phyloP scores from a whole-genome alignment of 2,113 vertebrate species.

The Coracopsis vasa region DNA sequence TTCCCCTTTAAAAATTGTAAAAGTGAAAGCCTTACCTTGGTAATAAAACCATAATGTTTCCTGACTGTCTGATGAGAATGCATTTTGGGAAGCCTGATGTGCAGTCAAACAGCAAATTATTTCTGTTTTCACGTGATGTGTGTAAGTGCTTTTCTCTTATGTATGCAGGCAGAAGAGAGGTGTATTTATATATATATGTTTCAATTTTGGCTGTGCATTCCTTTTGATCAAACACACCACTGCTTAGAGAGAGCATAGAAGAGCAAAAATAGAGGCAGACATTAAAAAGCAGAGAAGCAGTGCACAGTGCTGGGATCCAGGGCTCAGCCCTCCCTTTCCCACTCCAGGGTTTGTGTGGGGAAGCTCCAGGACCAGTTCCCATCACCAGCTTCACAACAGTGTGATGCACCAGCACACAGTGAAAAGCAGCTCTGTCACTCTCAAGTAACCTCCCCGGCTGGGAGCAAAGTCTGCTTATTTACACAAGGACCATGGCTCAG shows the following conservation, averaged over 20 bases:
- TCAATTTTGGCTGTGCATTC: background rate
- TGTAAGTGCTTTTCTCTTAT: background rate
- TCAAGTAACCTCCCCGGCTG: background rate
- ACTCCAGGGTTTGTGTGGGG: rapidly evolving
- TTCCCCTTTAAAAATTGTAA: constrained; percentile 21
- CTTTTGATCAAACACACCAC: background rate
- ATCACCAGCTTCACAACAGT: background rate
- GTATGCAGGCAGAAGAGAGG: background rate
- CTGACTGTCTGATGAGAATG: constrained; percentile 18
- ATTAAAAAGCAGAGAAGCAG: background rate
- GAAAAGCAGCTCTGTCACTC: background rate
- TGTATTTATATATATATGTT: background rate
- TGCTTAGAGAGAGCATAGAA: background rate
- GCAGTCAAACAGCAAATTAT: constrained; percentile 42
- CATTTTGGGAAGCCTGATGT: constrained; percentile 3
- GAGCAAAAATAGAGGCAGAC: background rate
- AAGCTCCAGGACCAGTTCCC: background rate
- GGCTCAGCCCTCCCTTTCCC: background rate
- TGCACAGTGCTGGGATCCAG: rapidly evolving
- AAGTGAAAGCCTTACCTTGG: constrained; percentile 6
- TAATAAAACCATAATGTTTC: constrained; percentile 9
- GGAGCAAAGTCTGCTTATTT: background rate
- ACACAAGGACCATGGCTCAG: background rate
- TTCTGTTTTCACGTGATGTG: background rate
- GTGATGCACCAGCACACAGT: rapidly evolving